Percentiles rank a stretch among this genome's conserved stretches.
These are phyloP conservation scores for Chalcosyrphus nemorum DNA, from an alignment of 2,888 invertebrate genomes.

Conservation along the genomic window DNA sequence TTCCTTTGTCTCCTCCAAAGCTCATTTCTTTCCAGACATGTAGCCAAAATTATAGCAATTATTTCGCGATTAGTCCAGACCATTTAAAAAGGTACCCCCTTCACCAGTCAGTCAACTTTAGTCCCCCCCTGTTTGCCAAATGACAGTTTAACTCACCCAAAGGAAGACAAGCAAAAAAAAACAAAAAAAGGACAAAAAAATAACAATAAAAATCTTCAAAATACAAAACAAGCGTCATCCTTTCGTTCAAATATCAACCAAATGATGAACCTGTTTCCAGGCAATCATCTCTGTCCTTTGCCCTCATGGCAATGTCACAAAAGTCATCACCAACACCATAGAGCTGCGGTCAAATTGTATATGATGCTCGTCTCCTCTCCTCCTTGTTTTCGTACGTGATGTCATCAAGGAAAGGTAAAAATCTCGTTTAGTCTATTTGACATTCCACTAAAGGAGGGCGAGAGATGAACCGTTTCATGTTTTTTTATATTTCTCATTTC, in stretches of 20 bases:
- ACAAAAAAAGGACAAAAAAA: background rate
- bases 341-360: slow-evolving; percentile 67
- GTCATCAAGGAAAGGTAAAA: slow-evolving; percentile 74
- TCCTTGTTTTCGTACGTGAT: slow-evolving; percentile 70
- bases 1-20: too few relatives aligned
- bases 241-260: slow-evolving; percentile 42
- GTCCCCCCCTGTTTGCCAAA: background rate
- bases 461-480: slow-evolving; percentile 39
- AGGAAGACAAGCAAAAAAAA: background rate
- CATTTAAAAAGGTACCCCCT: too few relatives aligned
- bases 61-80: too few relatives aligned
- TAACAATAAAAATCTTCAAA: slow-evolving; percentile 32
- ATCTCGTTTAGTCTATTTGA: slow-evolving; percentile 80
- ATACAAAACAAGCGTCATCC: slow-evolving; percentile 10
- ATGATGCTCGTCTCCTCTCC: slow-evolving; percentile 28
- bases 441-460: slow-evolving; percentile 74
- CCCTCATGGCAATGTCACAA: slow-evolving; percentile 67
- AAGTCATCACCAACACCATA: slow-evolving; percentile 65
- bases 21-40: too few relatives aligned
- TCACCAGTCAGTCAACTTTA: background rate
- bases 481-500: slow-evolving; percentile 14
- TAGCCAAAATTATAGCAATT: too few relatives aligned
- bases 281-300: slow-evolving; percentile 68
- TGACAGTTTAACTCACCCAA: slow-evolving; percentile 29
- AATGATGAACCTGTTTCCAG: slow-evolving; percentile 69